Evolutionary conservation across 2,113 vertebrate species (phyloP).

Genomic region (Eulacestoma nigropectus): DNA sequence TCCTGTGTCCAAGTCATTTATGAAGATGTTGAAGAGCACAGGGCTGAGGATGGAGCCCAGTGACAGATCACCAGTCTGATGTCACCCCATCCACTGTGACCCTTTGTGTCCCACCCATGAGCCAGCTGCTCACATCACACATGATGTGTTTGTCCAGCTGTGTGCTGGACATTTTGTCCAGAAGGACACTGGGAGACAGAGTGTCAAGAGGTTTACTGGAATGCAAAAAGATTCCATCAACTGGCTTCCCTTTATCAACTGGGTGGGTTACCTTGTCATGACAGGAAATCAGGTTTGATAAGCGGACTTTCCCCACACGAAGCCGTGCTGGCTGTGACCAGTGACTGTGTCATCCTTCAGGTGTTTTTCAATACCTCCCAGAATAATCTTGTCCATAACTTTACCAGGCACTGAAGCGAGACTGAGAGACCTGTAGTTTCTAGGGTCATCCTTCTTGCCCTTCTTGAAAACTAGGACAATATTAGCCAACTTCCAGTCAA

Average conservation of each 20-base stretch:
- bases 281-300: not conserved
- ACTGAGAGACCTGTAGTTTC: not conserved
- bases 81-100: not conserved
- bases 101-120: not conserved
- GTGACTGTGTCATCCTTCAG: not conserved
- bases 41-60: not conserved
- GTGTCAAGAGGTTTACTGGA: not conserved
- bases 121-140: not conserved
- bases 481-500: not conserved
- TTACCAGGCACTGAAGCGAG: not conserved
- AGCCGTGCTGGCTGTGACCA: not conserved
- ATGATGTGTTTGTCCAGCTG: not conserved
- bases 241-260: not conserved
- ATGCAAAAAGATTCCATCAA: not conserved
- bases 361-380: not conserved
- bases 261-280: not conserved
- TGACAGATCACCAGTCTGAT: not conserved
- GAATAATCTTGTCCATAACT: not conserved
- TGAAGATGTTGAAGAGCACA: not conserved
- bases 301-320: not conserved
- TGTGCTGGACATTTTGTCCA: not conserved
- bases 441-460: not conserved
- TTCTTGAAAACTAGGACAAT: not conserved
- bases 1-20: fast-evolving
- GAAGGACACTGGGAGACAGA: not conserved